Evolutionary conservation across 2,113 vertebrate genomes (phyloP), one percentile per base, ranked within the genome.

Genomic region (Numenius arquata): DNA sequence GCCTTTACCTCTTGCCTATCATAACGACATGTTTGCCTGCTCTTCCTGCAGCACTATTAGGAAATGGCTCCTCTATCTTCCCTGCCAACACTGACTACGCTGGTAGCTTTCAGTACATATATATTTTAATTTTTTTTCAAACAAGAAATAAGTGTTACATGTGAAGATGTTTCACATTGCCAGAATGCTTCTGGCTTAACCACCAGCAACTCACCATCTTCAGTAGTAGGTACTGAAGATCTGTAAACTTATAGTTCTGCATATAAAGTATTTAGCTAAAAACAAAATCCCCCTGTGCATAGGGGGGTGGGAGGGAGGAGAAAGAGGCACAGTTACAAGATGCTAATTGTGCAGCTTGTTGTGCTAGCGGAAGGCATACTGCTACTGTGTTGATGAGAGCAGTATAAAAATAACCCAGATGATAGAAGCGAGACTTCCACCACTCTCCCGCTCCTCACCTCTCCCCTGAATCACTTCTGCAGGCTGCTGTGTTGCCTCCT

Each of bases 321-420:
- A 43, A 89, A 91, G 40, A 93, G n/a, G 38, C 73, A 47, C 43
- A 36, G 40, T 41, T 66, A 90, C 58, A 75, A 70, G 66, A 80
- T 93, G 77, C 18, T 94, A 82, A 82, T 94, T 85, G 62, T 78
- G 62, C 72, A 74, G 75, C 58, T 92, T 91, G n/a, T 93, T 88
- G 70, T 79, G 67, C 62, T 91, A 82, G 66, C 4, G 6, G 80
- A 97, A 95, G n/a, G 73, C 62, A 66, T 75, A 62, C 53, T 82
- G 75, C 27, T 83, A 80, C 81, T 91, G 50, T 91, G 88, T 58
- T 93, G 85, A 93, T 94, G 94, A 96, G 67, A 90, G 75, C 63
- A 80, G 67, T 62, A 63, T 47, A 91, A 97, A 94, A 96, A 95
- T 80, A 96, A 56, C 62, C 27, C 70, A 82, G n/a, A 70, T 19